phyloP scores from a whole-genome alignment of 2,113 vertebrate species.

The Halichoeres trimaculatus region DNA sequence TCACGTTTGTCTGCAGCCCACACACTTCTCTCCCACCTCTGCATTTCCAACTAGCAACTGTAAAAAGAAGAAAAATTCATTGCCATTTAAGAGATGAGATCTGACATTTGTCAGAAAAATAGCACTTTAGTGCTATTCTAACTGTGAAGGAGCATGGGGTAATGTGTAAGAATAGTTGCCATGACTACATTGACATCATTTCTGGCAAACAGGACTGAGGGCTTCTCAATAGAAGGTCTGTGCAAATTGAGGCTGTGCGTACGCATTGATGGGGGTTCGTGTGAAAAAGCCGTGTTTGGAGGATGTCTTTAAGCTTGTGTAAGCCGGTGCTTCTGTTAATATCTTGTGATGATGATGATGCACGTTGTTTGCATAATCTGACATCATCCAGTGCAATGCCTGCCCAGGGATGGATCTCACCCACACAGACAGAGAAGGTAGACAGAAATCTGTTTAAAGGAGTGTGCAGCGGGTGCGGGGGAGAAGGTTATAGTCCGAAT shows the following conservation, averaged over 20 bases:
- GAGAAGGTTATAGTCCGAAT: constrained; percentile 61
- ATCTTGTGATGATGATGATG: constrained; percentile 36
- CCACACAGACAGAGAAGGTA: constrained; percentile 23
- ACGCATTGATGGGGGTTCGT: constrained; percentile 7
- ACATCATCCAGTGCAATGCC: constrained; percentile 35
- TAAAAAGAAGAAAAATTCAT: constrained; percentile 23
- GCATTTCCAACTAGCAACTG: constrained; percentile 14
- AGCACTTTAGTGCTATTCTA: constrained; percentile 83
- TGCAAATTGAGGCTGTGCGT: constrained; percentile 37
- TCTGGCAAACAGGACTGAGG: constrained; percentile 83
- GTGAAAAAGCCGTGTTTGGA: constrained; percentile 15
- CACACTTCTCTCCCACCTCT: background rate
- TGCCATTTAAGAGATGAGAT: constrained; percentile 79
- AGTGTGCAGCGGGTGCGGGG: constrained; percentile 19
- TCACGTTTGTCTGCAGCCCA: constrained; percentile 14
- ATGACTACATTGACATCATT: constrained; percentile 91
- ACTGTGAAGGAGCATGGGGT: constrained; percentile 74
- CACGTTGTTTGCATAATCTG: constrained; percentile 36
- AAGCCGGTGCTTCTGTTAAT: constrained; percentile 26
- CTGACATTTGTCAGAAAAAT: constrained; percentile 79
- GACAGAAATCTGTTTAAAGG: constrained; percentile 53
- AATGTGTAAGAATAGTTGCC: constrained; percentile 90
- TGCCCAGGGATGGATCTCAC: constrained; percentile 39
- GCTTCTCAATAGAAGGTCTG: constrained; percentile 81
- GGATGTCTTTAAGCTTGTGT: background rate